These are phyloP conservation scores for Caenorhabditis sp. DNA, from an alignment of 2,888 invertebrate genomes.

Conservation along the genomic window DNA sequence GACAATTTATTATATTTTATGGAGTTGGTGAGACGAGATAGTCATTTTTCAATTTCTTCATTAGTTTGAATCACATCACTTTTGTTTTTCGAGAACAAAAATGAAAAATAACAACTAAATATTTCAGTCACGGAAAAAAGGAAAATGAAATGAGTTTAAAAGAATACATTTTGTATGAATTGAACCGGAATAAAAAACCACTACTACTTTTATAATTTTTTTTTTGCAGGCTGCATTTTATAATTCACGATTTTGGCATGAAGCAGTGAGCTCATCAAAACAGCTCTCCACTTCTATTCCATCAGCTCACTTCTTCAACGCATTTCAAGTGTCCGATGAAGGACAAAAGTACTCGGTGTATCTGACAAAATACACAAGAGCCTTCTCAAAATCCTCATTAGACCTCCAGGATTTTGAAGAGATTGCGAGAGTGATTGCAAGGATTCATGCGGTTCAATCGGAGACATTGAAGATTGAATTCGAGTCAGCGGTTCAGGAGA, in stretches of 20 bases:
- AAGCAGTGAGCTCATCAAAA: slow-evolving; percentile 33
- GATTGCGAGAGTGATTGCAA: slow-evolving; percentile 39
- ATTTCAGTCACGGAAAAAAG: background rate
- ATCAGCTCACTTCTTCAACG: slow-evolving; percentile 17
- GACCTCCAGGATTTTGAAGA: slow-evolving; percentile 27
- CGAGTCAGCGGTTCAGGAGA: slow-evolving; percentile 23
- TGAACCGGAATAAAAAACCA: background rate
- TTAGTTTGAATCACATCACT: background rate
- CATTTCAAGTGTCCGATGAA: slow-evolving; percentile 12
- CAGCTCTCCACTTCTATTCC: slow-evolving; percentile 13
- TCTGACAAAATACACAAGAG: slow-evolving; percentile 11
- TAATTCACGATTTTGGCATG: slow-evolving; percentile 49
- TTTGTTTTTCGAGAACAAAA: background rate
- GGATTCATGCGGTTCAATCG: slow-evolving; percentile 38
- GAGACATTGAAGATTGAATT: slow-evolving; percentile 13
- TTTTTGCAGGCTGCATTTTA: slow-evolving; percentile 45
- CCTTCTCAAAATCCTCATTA: slow-evolving; percentile 4
- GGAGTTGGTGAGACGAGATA: too few relatives aligned
- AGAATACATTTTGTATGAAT: background rate
- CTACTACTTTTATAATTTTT: background rate
- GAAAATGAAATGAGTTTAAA: background rate
- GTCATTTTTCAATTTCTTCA: too few relatives aligned
- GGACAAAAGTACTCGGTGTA: slow-evolving; percentile 28
- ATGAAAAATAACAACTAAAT: background rate
- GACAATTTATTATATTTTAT: background rate